A percentile compares a stretch with the other conserved stretches of the same genome.
These are phyloP conservation scores for Harpalus rufipes DNA, from an alignment of 2,888 invertebrate genomes.

Conservation along the genomic window DNA sequence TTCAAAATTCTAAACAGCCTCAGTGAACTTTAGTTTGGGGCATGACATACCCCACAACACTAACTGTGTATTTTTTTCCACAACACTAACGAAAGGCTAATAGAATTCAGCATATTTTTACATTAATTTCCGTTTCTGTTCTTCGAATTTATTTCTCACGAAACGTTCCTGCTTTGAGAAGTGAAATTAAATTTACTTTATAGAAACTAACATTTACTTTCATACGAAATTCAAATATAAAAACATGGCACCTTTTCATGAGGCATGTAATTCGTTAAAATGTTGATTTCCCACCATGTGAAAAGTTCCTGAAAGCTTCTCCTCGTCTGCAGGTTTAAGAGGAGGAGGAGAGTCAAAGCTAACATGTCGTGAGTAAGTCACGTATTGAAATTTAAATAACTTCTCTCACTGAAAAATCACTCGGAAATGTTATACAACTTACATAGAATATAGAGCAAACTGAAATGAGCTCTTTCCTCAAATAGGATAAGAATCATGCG, in stretches of 20 bases:
- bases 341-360: slow-evolving; percentile 15
- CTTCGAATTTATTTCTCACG: not conserved
- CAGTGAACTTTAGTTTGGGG: no score
- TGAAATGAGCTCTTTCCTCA: slow-evolving; percentile 18
- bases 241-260: not conserved
- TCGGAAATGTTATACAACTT: slow-evolving; percentile 34
- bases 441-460: slow-evolving; percentile 1
- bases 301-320: slow-evolving; percentile 15
- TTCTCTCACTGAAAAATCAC: slow-evolving; percentile 42
- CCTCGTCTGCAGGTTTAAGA: not conserved
- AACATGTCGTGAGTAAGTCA: slow-evolving; percentile 53
- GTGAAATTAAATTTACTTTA: not conserved
- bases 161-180: not conserved
- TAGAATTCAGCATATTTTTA: no score
- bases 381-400: slow-evolving; percentile 60
- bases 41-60: no score
- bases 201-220: not conserved
- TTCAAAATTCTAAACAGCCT: no score
- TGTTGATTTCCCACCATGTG: not conserved
- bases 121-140: not conserved
- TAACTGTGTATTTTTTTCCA: no score
- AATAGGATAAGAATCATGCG: not conserved
- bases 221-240: not conserved
- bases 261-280: slow-evolving; percentile 6
- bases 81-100: no score